Base-by-base conservation (phyloP, 2,113 vertebrate species). In the Talpa occidentalis region DNA sequence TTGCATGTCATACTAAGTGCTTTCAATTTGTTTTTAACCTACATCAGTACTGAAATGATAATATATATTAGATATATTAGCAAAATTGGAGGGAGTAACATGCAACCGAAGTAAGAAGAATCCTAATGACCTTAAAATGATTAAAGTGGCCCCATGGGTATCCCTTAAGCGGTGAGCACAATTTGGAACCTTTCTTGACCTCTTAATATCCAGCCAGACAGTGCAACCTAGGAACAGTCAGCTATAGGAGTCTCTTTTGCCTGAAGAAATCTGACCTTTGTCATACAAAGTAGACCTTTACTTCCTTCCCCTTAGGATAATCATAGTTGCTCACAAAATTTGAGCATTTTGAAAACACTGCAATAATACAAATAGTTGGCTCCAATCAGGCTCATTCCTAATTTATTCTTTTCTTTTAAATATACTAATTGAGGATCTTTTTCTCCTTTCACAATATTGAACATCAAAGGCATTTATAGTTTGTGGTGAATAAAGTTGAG, bases 211-310 rank as follows among this genome's bases (percentile, higher is more conserved):
- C 90, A 67, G 72, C 81, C 54, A 97, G 95, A 98, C 97, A 98
- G 97, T 97, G 97, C 98, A 97, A 94, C 95, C 95, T 78, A 97
- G 3, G 94, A 98, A 97, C 92, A 79, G 86, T 74, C 95, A 95
- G 87, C 92, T 97, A 95, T 72, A 93, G 96, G 98, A 96, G 97
- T 94, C 93, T 97, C 97, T 52, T 94, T 96, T 97, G 97, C 96
- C 97, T 97, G 97, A 92, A 98, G 97, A 98, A 97, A 96, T 97
- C 96, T 98, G 98, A 99, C 98, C 98, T 98, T 98, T 98, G 98
- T 98, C 98, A 97, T 86, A 83, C 95, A 97, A 96, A 97, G 92
- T 94, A 95, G 97, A 96, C 97, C 97, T 97, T 97, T 97, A 98
- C 73, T 97, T 95, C 98, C 97, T 97, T 97, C 84, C 92, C 98